These are phyloP conservation scores for Saccopteryx leptura DNA, from an alignment of 2,113 vertebrate species.

Conservation along the genomic window DNA sequence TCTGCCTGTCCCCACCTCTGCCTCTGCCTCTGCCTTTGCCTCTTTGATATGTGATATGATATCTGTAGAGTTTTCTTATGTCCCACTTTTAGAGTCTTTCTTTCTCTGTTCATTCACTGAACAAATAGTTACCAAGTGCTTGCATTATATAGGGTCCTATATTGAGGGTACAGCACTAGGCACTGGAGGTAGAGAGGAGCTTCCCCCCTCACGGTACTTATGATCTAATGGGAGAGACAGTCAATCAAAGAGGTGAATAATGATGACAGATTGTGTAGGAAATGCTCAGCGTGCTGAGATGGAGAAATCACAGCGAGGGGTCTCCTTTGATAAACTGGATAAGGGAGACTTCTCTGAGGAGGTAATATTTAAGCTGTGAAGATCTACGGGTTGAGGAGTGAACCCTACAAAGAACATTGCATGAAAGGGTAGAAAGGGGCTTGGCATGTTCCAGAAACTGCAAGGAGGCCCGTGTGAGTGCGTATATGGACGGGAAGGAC, in stretches of 20 bases:
- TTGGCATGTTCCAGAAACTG: not conserved
- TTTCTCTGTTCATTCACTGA: conserved; percentile 1
- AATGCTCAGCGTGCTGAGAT: not conserved
- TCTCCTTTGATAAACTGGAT: not conserved
- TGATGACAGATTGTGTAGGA: not conserved
- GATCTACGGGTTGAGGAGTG: not conserved
- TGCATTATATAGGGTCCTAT: not conserved
- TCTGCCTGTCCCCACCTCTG: not conserved
- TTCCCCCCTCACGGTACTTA: not conserved
- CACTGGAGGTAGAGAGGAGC: not conserved
- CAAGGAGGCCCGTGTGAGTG: not conserved
- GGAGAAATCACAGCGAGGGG: not conserved
- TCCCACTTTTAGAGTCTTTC: not conserved
- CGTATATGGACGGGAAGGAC: not conserved
- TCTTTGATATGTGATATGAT: not conserved
- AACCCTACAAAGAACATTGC: not conserved
- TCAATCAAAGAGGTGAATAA: not conserved
- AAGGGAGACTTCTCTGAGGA: not conserved
- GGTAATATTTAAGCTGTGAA: not conserved
- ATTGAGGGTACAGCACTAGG: not conserved
- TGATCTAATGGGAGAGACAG: not conserved
- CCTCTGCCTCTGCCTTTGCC: not conserved
- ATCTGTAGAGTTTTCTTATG: not conserved
- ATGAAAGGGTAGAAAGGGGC: not conserved
- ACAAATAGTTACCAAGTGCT: not conserved